Evolutionary conservation across 2,113 vertebrate species (phyloP).

Genomic region (Sebastes fasciatus): DNA sequence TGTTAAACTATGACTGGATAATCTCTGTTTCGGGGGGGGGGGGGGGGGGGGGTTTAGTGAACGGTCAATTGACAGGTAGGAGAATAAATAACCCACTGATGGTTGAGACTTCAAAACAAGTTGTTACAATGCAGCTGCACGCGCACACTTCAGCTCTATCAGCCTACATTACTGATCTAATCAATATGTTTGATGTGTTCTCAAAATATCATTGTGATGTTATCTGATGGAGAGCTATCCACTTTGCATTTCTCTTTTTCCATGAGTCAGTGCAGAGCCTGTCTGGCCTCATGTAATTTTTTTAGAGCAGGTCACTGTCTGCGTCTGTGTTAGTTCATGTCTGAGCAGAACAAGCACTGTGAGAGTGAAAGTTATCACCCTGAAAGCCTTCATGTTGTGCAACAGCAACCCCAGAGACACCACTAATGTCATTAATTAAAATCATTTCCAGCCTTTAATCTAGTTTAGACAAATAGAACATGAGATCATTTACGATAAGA

Average conservation of each 20-base stretch:
- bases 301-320: slow-evolving; percentile 12
- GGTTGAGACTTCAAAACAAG: slow-evolving; percentile 19
- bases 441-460: background rate
- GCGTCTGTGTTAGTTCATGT: slow-evolving; percentile 53
- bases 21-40: fast-evolving
- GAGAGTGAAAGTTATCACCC: slow-evolving; percentile 26
- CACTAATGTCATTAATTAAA: background rate
- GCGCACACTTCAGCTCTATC: background rate
- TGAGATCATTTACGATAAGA: background rate
- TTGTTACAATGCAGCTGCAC: slow-evolving; percentile 19
- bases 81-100: background rate
- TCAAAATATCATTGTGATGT: slow-evolving; percentile 39
- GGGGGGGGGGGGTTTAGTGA: background rate
- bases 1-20: background rate
- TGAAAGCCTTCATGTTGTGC: slow-evolving; percentile 11
- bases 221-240: slow-evolving; percentile 44
- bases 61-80: background rate
- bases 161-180: slow-evolving; percentile 39
- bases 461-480: background rate
- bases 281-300: slow-evolving; percentile 32
- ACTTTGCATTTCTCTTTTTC: slow-evolving; percentile 42
- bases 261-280: slow-evolving; percentile 44
- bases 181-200: slow-evolving; percentile 52
- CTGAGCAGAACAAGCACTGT: slow-evolving; percentile 24
- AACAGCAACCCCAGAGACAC: background rate